Base-by-base conservation (phyloP, 1,140 invertebrate species). In the Proctacanthus coquilletti region DNA sequence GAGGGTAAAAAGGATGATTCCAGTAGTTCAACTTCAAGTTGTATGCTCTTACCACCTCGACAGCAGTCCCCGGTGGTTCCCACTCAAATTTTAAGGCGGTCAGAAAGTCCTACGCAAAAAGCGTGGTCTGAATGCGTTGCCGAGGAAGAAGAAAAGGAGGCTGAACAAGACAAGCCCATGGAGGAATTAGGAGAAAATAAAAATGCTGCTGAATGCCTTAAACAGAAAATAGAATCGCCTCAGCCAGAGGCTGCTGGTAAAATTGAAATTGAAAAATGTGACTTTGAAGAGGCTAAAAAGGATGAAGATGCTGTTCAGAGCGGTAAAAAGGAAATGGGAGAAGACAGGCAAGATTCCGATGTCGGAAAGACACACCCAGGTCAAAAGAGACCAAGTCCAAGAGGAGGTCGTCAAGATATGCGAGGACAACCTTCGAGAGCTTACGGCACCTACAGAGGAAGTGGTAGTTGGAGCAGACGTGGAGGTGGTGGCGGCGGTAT, bases 371-470 rank as follows among this genome's bases (percentile, higher is more conserved):
- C 23, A 9, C 23, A 40, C n/a, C n/a, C 4, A 19, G 21, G 31
- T 5, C 37, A 66, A 39, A 50, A 56, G 50, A 35, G 44, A 19
- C 40, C 38, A 55, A 64, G 40, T 44, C 40, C 41, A 58, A 63
- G 49, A 59, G 41, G 63, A 56, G 40, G 41, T 41, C n/a, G 63
- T 18, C 47, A 47, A 5, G 55, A 51, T 43, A 40, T 17, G 41
- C 45, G 19, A 48, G 51, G 3, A 58, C 18, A 53, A 6, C 62
- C 62, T 36, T 49, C 52, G 5, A 51, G 64, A 18, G 58, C 60
- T 13, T 52, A 62, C 2, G 51, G 60, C 20, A 47, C 34, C 19
- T 51, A 63, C 25, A 51, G 57, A 11, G n/a, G n/a, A n/a, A n/a
- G 46, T 42, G 44, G 57, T 10, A 55, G 52, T 18, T 53, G 54